These are phyloP conservation scores for Lymantria dispar DNA, from an alignment of 2,888 invertebrate genomes.

Conservation along the genomic window DNA sequence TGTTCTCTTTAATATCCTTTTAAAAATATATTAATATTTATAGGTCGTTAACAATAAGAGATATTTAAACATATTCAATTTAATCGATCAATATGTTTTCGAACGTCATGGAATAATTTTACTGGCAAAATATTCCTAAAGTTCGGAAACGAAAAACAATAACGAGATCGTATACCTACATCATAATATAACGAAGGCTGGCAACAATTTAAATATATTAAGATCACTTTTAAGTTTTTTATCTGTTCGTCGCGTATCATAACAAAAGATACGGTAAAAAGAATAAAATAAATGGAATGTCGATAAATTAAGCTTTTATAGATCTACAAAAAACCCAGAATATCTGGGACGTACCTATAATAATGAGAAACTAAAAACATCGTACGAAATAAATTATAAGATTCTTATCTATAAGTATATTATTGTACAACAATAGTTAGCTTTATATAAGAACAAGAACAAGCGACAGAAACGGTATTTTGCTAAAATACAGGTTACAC, in stretches of 20 bases:
- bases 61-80: slow-evolving; percentile 27
- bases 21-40: slow-evolving; percentile 21
- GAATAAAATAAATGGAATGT: not conserved
- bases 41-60: slow-evolving; percentile 21
- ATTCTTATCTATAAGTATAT: not conserved
- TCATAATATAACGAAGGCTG: slow-evolving; percentile 17
- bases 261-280: not conserved
- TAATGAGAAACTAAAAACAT: not conserved
- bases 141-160: slow-evolving; percentile 39
- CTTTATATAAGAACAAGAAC: not conserved
- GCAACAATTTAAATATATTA: slow-evolving; percentile 13
- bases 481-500: not conserved
- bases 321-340: slow-evolving; percentile 6
- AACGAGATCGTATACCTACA: slow-evolving; percentile 30
- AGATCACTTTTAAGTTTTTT: slow-evolving; percentile 5
- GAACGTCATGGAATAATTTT: slow-evolving; percentile 55
- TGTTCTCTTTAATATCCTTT: too few relatives aligned
- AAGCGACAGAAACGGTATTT: not conserved
- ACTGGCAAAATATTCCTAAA: slow-evolving; percentile 21
- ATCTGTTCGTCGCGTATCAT: not conserved
- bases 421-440: not conserved
- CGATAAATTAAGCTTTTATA: slow-evolving; percentile 9
- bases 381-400: not conserved
- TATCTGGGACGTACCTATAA: slow-evolving; percentile 7
- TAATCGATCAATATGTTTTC: slow-evolving; percentile 36